Conservation (phyloP, 2,113 vertebrate species). For the Garra rufa region DNA sequence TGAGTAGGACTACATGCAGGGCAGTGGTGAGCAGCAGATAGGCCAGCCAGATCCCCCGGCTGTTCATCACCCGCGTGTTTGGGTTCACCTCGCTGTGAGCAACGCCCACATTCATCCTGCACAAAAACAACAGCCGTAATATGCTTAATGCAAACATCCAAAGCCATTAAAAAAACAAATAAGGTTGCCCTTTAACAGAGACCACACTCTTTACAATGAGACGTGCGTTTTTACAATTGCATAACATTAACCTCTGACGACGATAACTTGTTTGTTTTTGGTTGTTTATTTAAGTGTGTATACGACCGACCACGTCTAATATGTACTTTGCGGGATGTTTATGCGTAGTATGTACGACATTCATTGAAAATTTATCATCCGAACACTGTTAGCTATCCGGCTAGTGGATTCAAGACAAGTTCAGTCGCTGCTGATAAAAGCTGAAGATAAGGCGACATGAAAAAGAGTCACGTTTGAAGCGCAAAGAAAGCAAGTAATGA, state of each 20-base stretch:
- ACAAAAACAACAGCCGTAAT: not conserved
- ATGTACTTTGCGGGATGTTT: not conserved
- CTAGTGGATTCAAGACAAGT: conserved; percentile 8
- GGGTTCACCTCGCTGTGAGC: conserved; percentile 97
- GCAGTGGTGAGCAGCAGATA: conserved; percentile 86
- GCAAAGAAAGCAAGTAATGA: not conserved
- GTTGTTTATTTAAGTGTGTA: not conserved
- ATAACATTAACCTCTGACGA: not conserved
- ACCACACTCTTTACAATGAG: conserved; percentile 4
- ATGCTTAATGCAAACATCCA: not conserved
- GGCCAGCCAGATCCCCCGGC: conserved; percentile 92
- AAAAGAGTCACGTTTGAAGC: not conserved
- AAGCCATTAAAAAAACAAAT: conserved; percentile 19
- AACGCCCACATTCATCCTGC: conserved; percentile 93
- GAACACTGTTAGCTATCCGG: conserved; percentile 24
- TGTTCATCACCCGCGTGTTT: conserved; percentile 94
- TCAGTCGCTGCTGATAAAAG: not conserved
- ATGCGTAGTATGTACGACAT: not conserved
- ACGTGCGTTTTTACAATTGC: not conserved
- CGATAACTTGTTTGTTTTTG: not conserved
- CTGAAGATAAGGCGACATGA: not conserved
- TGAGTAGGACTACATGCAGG: conserved; percentile 88
- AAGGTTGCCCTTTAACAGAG: conserved; percentile 7
- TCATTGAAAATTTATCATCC: not conserved
- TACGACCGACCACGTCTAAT: not conserved